Evolutionary conservation across 2,797 vertebrate species (phyloP).

Genomic region (Sebastes steindachneri): DNA sequence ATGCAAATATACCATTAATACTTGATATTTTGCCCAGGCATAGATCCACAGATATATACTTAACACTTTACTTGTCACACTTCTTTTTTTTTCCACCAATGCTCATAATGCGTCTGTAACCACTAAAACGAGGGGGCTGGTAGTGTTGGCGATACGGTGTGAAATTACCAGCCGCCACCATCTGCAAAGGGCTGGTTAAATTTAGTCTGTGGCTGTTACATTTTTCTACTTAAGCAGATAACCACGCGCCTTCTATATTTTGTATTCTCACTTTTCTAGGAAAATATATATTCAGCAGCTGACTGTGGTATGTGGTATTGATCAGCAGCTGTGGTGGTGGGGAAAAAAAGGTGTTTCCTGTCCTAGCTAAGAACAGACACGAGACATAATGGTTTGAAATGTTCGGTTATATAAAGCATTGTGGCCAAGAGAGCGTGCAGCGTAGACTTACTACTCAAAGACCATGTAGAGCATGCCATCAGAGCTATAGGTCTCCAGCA

Average conservation of each 20-base stretch:
- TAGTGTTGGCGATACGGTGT: background rate
- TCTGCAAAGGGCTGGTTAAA: slow-evolving; percentile 1
- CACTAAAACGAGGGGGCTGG: background rate
- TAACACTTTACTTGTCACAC: background rate
- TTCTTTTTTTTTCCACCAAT: background rate
- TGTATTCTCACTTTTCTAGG: background rate
- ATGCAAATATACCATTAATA: background rate
- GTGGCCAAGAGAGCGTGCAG: background rate
- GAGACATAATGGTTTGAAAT: background rate
- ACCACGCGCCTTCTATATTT: too few species aligned
- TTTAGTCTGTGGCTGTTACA: background rate
- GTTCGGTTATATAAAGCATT: background rate
- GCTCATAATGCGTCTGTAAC: background rate
- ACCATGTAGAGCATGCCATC: slow-evolving; percentile 99
- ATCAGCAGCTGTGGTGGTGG: background rate
- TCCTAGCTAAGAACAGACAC: background rate
- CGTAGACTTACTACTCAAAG: slow-evolving; percentile 96
- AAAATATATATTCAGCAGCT: background rate
- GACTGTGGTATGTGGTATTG: background rate
- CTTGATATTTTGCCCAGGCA: background rate
- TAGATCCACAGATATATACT: background rate
- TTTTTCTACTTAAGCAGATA: background rate
- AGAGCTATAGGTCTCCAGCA: slow-evolving; percentile 98
- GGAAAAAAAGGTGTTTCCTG: background rate
- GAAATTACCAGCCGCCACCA: background rate